Evolutionary conservation across 2,888 invertebrate genomes (phyloP), one percentile per base, ranked within the genome.

Genomic region (Timema podura): DNA sequence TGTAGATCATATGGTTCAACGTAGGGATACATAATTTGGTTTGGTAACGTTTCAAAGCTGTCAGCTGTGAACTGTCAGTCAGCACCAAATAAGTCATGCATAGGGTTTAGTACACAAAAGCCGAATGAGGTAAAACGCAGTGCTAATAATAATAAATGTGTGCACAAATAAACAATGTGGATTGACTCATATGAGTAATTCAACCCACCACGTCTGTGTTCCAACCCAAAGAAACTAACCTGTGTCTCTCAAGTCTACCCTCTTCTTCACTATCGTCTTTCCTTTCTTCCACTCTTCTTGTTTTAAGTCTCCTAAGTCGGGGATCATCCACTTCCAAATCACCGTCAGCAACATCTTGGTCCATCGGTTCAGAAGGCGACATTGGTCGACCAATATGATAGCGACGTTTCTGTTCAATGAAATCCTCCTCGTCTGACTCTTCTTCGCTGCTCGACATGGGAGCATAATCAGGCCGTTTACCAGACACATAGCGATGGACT

Each of bases 401-500:
- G 11, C 71, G 69, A 13, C 74, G 72, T 54, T 73, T 74, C 68
- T 93, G 92, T 45, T 13, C 61, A 76, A 94, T 85, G 76, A 95
- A 95, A 78, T 94, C 94, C 74, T 96, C 96, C 44, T 89, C 88
- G 73, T 95, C 96, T 5, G 92, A 93, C 72, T 95, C 95, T 74
- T 95, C 95, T 48, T 94, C 93, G 66, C 94, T 94, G 71, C 91
- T 91, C 13, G 87, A 88, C 48, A 88, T 89, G 78, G 93, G 95
- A 3, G 98, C 97, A 83, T 96, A 98, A 78, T 97, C 96, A 16
- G 97, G 97, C 75, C 95, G 89, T 83, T 99, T 98, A 72, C 99
- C 99, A 47, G 98, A 96, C 72, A 99, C 96, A 80, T 99, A 99
- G 68, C 99, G 88, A 80, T 95, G 96, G 0, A 99, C 99, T 83